Conservation (phyloP, 2,797 vertebrate species). For the Aplochiton taeniatus region DNA sequence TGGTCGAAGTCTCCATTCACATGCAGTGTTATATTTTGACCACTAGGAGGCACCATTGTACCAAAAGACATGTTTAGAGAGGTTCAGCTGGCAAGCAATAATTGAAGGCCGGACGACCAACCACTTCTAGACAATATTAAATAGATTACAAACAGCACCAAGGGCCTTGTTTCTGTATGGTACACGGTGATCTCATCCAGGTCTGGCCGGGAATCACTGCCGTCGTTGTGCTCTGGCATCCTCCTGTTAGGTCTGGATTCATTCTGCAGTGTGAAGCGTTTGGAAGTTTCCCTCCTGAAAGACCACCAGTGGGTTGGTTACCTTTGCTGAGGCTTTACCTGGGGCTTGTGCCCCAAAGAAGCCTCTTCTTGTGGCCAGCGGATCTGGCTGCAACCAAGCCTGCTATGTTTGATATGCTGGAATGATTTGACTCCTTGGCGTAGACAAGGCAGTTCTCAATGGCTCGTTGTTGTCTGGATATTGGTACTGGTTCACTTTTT, state of each 20-base stretch:
- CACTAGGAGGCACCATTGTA: constrained; percentile 45
- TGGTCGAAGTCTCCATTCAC: background rate
- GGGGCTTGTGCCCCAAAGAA: background rate
- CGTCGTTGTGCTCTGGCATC: constrained; percentile 36
- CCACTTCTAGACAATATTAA: no score
- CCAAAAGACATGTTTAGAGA: background rate
- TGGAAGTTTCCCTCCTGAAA: constrained; percentile 9
- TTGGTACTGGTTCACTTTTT: no score
- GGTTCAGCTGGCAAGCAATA: background rate
- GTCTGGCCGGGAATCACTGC: constrained; percentile 11
- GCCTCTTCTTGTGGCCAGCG: background rate
- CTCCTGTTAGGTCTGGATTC: constrained; percentile 36
- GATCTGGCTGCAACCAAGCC: background rate
- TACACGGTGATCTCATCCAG: no score
- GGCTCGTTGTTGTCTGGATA: background rate
- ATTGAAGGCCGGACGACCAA: background rate
- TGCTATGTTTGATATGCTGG: background rate
- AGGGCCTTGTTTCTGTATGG: no score
- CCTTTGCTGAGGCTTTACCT: background rate
- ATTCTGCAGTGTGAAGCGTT: constrained; percentile 1
- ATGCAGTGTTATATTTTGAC: background rate
- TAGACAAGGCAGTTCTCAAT: constrained; percentile 5
- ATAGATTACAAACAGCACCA: no score
- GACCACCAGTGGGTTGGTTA: background rate
- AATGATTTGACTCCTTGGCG: background rate